A percentile compares a stretch with the other conserved stretches of the same genome.
phyloP scores from a whole-genome alignment of 2,888 invertebrate genomes.

The Agonopterix arenella region DNA sequence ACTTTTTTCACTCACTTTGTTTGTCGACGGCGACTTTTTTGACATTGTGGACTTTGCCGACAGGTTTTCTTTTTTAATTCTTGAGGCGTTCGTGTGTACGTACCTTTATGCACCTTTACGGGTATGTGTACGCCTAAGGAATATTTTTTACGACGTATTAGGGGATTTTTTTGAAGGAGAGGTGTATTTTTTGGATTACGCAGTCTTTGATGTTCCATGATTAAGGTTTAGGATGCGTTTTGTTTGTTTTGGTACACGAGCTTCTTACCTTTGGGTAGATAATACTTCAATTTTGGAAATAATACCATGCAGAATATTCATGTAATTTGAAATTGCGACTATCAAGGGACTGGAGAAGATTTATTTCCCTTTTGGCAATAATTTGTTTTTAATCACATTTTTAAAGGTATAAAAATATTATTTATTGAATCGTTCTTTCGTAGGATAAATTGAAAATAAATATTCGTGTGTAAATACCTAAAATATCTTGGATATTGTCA shows the following conservation, averaged over 20 bases:
- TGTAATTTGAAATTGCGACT: no score
- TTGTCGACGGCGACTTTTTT: slow-evolving; percentile 72
- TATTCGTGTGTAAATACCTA: no score
- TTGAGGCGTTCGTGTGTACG: slow-evolving; percentile 63
- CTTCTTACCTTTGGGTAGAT: background rate
- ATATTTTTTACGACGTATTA: slow-evolving; percentile 53
- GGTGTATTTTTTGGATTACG: slow-evolving; percentile 71
- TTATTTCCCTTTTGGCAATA: no score
- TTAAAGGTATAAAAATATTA: no score
- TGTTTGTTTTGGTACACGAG: slow-evolving; percentile 50
- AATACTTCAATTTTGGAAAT: no score
- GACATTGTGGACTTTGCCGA: slow-evolving; percentile 68
- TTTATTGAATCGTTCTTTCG: no score
- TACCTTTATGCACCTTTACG: slow-evolving; percentile 47
- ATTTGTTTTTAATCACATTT: no score
- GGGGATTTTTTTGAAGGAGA: slow-evolving; percentile 47
- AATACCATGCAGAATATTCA: no score
- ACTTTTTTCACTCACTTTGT: slow-evolving; percentile 54
- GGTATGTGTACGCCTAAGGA: slow-evolving; percentile 28
- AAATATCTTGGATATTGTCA: no score
- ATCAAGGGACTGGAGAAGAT: no score
- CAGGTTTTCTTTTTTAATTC: slow-evolving; percentile 56
- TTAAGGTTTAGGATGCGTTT: slow-evolving; percentile 57
- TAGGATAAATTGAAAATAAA: no score
- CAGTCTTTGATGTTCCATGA: slow-evolving; percentile 58